These are phyloP conservation scores for Drosophila borealis DNA, from an alignment of 2,888 invertebrate genomes.

Conservation along the genomic window DNA sequence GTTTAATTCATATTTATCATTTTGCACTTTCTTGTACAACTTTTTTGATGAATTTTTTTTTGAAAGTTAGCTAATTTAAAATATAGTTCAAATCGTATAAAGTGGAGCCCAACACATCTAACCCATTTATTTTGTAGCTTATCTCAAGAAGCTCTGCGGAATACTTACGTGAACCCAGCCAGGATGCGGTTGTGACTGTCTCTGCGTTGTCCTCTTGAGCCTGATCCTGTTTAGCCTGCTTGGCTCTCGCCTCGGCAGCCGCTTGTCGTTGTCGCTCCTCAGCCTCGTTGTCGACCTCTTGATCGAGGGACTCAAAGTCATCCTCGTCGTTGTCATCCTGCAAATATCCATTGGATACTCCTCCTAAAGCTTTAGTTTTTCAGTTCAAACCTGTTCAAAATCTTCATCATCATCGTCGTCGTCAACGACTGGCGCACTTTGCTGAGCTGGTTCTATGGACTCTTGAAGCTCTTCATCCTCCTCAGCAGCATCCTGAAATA, in stretches of 20 bases:
- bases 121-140: slow-evolving; percentile 45
- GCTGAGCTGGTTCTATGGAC: slow-evolving; percentile 31
- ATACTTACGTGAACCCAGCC: slow-evolving; percentile 83
- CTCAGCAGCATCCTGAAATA: slow-evolving; percentile 16
- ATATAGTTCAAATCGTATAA: slow-evolving; percentile 15
- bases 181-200: slow-evolving; percentile 71
- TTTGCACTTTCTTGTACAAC: slow-evolving; percentile 84
- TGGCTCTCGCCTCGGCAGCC: slow-evolving; percentile 40
- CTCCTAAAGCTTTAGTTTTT: not conserved
- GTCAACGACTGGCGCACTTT: slow-evolving; percentile 25
- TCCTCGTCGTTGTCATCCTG: slow-evolving; percentile 84
- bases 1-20: slow-evolving; percentile 37
- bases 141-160: not conserved
- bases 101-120: slow-evolving; percentile 48
- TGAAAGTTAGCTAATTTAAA: slow-evolving; percentile 1
- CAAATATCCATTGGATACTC: not conserved
- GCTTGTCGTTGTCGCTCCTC: slow-evolving; percentile 81
- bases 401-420: slow-evolving; percentile 62
- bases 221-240: slow-evolving; percentile 13
- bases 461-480: slow-evolving; percentile 40
- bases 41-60: not conserved
- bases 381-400: slow-evolving; percentile 26
- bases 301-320: slow-evolving; percentile 82
- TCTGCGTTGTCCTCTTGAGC: slow-evolving; percentile 50
- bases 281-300: slow-evolving; percentile 83